These are phyloP conservation scores for Archocentrus centrarchus DNA, from an alignment of 2,113 vertebrate species.

Conservation along the genomic window DNA sequence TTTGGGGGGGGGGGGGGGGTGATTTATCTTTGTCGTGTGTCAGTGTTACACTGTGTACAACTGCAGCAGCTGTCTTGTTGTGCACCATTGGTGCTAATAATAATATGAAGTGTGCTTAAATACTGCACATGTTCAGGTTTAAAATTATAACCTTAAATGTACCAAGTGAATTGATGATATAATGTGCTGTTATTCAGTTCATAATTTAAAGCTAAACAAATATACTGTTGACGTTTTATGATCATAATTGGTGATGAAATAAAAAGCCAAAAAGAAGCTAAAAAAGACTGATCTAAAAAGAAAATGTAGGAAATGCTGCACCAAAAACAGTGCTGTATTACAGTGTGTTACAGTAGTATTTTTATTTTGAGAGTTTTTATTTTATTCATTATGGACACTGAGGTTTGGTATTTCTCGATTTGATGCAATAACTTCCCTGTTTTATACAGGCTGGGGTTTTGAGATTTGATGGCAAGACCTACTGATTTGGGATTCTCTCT, in stretches of 20 bases:
- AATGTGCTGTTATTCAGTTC: neutral
- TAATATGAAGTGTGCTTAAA: neutral
- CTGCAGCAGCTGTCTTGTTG: neutral
- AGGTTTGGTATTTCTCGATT: neutral
- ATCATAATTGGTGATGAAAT: neutral
- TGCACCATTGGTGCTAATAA: neutral
- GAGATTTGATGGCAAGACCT: neutral
- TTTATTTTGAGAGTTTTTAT: neutral
- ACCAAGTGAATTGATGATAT: neutral
- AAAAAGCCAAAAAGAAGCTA: neutral
- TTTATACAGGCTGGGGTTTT: neutral
- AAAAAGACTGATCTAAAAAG: neutral
- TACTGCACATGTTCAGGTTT: neutral
- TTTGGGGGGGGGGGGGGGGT: no score
- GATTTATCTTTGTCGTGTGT: no score
- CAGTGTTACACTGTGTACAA: neutral
- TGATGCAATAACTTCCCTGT: neutral
- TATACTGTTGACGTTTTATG: neutral
- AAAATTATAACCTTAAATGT: neutral
- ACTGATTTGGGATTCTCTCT: no score
- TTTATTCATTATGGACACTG: neutral
- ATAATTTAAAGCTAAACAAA: neutral
- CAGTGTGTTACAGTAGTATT: neutral
- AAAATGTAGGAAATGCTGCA: neutral
- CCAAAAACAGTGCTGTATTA: neutral